A percentile compares a stretch with the other conserved stretches of the same genome.
Evolutionary conservation across 2,797 vertebrate genomes (phyloP).

Genomic region (Trachurus trachurus): DNA sequence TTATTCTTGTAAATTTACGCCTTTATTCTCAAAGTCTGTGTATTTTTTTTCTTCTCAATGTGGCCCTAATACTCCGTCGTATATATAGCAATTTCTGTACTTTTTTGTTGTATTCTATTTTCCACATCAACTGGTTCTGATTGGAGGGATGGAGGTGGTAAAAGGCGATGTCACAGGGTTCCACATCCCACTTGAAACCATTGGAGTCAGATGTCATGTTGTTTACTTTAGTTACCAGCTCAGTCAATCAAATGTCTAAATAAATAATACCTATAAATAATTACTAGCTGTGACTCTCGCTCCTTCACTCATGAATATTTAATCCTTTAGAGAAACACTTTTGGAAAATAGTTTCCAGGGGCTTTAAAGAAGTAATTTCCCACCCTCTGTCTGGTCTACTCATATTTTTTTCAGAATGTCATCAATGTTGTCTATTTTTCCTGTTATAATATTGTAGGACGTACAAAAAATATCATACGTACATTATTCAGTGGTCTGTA

Average conservation of each 20-base stretch:
- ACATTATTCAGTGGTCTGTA: no score
- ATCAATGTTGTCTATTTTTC: no score
- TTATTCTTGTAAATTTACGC: no score
- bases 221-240: neutral
- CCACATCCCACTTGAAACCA: neutral
- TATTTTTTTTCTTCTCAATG: no score
- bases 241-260: constrained; percentile 3
- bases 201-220: neutral
- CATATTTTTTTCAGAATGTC: no score
- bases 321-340: neutral
- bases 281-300: neutral
- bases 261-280: neutral
- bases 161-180: neutral
- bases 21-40: no score
- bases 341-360: neutral
- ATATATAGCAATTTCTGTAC: no score
- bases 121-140: neutral
- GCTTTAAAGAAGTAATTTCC: neutral
- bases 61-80: no score
- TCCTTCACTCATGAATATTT: constrained; percentile 5
- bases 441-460: no score
- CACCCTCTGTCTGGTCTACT: no score
- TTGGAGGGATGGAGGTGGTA: no score
- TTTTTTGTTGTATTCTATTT: neutral
- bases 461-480: no score